These are phyloP conservation scores for Pseudochirops cupreus DNA, from an alignment of 2,797 vertebrate genomes.

Conservation along the genomic window DNA sequence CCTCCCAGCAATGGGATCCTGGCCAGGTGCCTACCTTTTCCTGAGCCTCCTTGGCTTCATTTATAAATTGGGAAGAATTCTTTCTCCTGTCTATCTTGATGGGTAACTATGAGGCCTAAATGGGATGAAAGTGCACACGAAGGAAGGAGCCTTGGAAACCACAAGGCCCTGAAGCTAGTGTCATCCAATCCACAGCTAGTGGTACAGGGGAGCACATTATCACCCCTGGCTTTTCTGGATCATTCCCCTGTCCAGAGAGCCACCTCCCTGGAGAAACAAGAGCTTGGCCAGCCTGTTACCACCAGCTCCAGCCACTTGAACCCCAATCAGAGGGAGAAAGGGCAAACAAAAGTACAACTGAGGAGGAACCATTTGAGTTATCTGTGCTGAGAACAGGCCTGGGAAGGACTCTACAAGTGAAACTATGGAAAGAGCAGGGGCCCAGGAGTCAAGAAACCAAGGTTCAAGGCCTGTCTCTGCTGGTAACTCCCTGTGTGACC, in stretches of 20 bases:
- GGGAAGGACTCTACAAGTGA: neutral
- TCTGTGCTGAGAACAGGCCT: neutral
- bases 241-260: neutral
- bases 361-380: neutral
- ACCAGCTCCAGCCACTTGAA: neutral
- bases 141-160: neutral
- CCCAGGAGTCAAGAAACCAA: conserved; percentile 6
- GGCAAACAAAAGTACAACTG: neutral
- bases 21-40: neutral
- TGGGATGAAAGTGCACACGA: neutral
- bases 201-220: neutral
- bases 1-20: neutral
- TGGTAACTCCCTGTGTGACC: conserved; percentile 13
- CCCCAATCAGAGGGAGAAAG: neutral
- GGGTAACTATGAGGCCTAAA: neutral
- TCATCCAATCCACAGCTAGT: neutral
- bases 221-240: neutral
- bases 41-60: neutral
- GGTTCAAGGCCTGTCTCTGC: conserved; percentile 15
- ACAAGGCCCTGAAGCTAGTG: neutral
- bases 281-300: neutral
- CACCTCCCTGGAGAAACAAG: neutral
- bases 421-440: conserved; percentile 30
- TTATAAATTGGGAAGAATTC: neutral
- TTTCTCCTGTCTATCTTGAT: neutral